Evolutionary conservation across 2,797 vertebrate species (phyloP).

Genomic region (Crocidura indochinensis): DNA sequence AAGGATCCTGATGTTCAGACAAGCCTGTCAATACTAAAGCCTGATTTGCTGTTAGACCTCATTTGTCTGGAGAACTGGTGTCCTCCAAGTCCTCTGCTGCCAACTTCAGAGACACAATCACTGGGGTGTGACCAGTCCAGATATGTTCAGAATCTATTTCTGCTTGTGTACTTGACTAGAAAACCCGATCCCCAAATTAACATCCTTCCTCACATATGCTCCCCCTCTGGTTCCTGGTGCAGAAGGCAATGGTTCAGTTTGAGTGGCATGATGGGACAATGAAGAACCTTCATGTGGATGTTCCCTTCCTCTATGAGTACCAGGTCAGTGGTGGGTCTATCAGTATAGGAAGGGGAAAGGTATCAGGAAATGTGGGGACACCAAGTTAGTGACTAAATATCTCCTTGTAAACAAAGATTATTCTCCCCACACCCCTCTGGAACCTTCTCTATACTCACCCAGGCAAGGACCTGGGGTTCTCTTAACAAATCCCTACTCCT

Average conservation of each 20-base stretch:
- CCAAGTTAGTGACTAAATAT: not conserved
- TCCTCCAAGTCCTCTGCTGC: not conserved
- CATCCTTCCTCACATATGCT: not conserved
- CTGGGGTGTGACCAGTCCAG: not conserved
- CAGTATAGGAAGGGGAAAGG: not conserved
- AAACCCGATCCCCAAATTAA: not conserved
- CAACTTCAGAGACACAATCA: not conserved
- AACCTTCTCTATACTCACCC: not conserved
- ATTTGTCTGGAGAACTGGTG: not conserved
- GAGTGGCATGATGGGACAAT: slow-evolving; percentile 93
- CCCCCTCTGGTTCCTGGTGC: slow-evolving; percentile 33
- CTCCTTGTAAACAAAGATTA: not conserved
- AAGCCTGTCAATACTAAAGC: not conserved
- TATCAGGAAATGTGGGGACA: not conserved
- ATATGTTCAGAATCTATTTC: not conserved
- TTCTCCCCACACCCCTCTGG: too few relatives aligned
- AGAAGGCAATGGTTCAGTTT: slow-evolving; percentile 92
- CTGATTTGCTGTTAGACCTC: not conserved
- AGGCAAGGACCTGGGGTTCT: not conserved
- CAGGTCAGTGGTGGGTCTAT: slow-evolving; percentile 88
- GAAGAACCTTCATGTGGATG: slow-evolving; percentile 93
- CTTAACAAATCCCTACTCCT: not conserved
- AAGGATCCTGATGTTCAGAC: not conserved
- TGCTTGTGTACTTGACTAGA: not conserved
- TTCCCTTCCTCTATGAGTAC: slow-evolving; percentile 89